phyloP scores from a whole-genome alignment of 1,140 invertebrate species.

The Aphelinus certus region DNA sequence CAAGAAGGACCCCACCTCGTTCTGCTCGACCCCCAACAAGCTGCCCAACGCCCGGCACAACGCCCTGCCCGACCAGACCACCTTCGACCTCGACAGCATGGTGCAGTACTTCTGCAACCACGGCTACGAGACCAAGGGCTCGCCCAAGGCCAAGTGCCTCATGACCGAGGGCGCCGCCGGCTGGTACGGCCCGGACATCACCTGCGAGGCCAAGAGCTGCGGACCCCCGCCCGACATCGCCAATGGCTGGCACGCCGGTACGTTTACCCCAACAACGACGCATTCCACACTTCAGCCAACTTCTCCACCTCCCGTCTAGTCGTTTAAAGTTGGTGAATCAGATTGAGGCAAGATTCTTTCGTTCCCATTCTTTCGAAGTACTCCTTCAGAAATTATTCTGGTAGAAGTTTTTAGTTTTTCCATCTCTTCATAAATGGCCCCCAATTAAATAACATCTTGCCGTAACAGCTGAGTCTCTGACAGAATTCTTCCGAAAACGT shows the following conservation, averaged over 20 bases:
- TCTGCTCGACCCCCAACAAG: constrained; percentile 86
- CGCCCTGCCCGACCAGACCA: constrained; percentile 80
- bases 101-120: constrained; percentile 92
- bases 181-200: constrained; percentile 94
- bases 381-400: background rate
- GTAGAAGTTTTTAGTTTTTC: background rate
- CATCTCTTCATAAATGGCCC: no score
- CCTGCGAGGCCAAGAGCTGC: constrained; percentile 91
- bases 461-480: no score
- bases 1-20: constrained; percentile 85
- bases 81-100: constrained; percentile 83
- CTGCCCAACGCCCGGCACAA: constrained; percentile 90
- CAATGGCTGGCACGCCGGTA: constrained; percentile 86
- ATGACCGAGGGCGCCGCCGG: constrained; percentile 81
- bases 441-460: no score
- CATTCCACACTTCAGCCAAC: background rate
- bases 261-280: background rate
- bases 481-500: no score
- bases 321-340: no score
- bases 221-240: constrained; percentile 86
- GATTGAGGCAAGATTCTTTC: no score
- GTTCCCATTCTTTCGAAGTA: no score
- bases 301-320: background rate
- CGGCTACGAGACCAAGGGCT: constrained; percentile 87
- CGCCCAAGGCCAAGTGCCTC: constrained; percentile 88